phyloP scores from a whole-genome alignment of 2,888 invertebrate genomes.

The Griposia aprilina region DNA sequence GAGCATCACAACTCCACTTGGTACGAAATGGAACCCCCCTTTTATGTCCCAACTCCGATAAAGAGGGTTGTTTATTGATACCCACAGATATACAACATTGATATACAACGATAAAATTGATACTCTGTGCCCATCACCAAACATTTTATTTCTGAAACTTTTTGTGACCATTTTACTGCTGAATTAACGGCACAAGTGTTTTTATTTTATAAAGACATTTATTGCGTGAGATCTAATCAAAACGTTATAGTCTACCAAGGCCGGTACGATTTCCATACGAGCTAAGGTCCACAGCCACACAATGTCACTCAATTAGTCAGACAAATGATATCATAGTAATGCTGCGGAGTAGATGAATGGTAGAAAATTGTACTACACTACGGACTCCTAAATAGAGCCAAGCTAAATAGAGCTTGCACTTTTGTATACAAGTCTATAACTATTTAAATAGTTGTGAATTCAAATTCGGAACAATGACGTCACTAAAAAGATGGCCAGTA shows the following conservation, averaged over 20 bases:
- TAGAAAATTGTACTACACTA: conserved; percentile 23
- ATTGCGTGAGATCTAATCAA: conserved; percentile 67
- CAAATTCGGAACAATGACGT: background rate
- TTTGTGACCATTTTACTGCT: conserved; percentile 60
- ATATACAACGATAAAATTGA: conserved; percentile 58
- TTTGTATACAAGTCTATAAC: background rate
- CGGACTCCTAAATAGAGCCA: background rate
- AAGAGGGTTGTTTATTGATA: conserved; percentile 61
- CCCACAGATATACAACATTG: conserved; percentile 48
- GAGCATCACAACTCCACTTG: conserved; percentile 61
- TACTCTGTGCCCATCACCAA: conserved; percentile 44
- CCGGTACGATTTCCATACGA: conserved; percentile 73
- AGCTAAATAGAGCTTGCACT: background rate
- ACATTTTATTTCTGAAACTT: conserved; percentile 57
- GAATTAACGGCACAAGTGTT: conserved; percentile 57
- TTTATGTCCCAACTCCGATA: conserved; percentile 52
- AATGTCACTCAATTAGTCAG: conserved; percentile 69
- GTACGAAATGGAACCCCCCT: conserved; percentile 43
- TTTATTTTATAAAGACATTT: conserved; percentile 66
- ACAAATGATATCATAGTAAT: conserved; percentile 70
- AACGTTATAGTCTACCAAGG: conserved; percentile 69
- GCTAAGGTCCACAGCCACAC: conserved; percentile 65
- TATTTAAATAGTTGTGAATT: background rate
- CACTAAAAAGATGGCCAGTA: background rate
- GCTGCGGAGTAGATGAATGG: conserved; percentile 45